A percentile compares a stretch with the other conserved stretches of the same genome.
phyloP scores from a whole-genome alignment of 1,140 invertebrate species.

The Drosophila eugracilis region DNA sequence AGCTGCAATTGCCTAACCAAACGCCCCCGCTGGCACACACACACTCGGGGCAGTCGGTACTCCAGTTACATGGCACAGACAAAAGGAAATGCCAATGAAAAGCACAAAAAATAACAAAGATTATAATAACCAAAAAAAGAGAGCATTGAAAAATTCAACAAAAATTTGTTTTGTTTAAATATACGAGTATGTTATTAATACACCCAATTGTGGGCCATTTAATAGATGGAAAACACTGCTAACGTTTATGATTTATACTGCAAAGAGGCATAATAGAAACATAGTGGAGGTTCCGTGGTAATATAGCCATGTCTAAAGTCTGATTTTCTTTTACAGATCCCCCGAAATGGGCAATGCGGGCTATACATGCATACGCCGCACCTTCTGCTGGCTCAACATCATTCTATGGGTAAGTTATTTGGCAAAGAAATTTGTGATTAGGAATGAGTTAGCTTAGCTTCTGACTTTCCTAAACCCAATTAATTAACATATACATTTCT shows the following conservation, averaged over 20 bases:
- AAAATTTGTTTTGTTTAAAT: constrained; percentile 50
- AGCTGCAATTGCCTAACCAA: constrained; percentile 38
- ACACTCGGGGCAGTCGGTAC: constrained; percentile 23
- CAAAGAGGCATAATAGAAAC: too few species aligned
- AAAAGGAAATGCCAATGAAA: constrained; percentile 68
- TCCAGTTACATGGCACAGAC: constrained; percentile 57
- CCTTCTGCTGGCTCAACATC: constrained; percentile 91
- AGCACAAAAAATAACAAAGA: constrained; percentile 8
- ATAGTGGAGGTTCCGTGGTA: constrained; percentile 1
- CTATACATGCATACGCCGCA: constrained; percentile 91
- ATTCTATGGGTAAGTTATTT: constrained; percentile 89
- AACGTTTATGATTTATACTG: too few species aligned
- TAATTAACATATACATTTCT: too few species aligned
- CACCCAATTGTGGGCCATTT: too few species aligned
- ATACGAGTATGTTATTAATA: too few species aligned
- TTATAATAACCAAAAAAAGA: constrained; percentile 18
- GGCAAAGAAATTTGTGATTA: neutral
- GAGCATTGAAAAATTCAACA: constrained; percentile 3
- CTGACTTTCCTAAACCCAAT: too few species aligned
- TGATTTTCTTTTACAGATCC: constrained; percentile 17
- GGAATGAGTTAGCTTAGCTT: too few species aligned
- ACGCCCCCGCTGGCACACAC: constrained; percentile 37
- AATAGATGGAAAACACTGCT: too few species aligned
- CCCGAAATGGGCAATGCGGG: constrained; percentile 89
- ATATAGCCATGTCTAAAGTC: neutral